Base-by-base conservation (phyloP, 2,888 invertebrate genomes). In the Myopa tessellatipennis region DNA sequence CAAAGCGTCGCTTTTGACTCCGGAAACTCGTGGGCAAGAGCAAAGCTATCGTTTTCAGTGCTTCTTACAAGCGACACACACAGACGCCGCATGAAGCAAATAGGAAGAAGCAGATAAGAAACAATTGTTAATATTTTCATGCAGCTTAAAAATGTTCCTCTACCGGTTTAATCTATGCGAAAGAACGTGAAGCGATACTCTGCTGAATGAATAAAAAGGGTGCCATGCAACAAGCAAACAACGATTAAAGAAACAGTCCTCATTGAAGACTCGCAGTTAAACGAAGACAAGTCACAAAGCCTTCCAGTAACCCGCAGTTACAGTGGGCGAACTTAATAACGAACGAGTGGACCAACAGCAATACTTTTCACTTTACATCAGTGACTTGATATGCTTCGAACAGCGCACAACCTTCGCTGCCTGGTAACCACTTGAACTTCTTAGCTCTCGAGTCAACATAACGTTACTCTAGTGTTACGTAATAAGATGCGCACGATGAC, bases 101-200 rank as follows among this genome's bases (percentile, higher is more conserved):
- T 12, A n/a, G 26, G 16, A 58, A 26, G 16, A 40, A 26, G 14
- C 71, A 67, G 2, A 50, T n/a, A 38, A 5, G 60, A 40, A 26
- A 55, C 65, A 72, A 77, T 74, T 78, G 72, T 60, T 65, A 76
- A 78, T 72, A 76, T 76, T 75, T 78, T 36, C 75, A 60, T 38
- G 72, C 55, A 78, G 75, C 75, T 78, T 75, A 76, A 78, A 70
- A 71, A 72, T 78, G 68, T 71, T 18, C 78, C 74, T 77, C 63
- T 63, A 50, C 52, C 71, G 26, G 63, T 71, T 70, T 63, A 71
- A 70, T 71, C 70, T 63, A 61, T 60, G 71, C 70, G 18, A 75
- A 75, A 60, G 52, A 55, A 67, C 61, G 63, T 73, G 63, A 60
- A 72, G 65, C 60, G 67, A 36, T 50, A 34, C 50, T 4, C 38